Base-by-base conservation (phyloP, 1,140 invertebrate genomes). In the Doryteuthis pealeii region DNA sequence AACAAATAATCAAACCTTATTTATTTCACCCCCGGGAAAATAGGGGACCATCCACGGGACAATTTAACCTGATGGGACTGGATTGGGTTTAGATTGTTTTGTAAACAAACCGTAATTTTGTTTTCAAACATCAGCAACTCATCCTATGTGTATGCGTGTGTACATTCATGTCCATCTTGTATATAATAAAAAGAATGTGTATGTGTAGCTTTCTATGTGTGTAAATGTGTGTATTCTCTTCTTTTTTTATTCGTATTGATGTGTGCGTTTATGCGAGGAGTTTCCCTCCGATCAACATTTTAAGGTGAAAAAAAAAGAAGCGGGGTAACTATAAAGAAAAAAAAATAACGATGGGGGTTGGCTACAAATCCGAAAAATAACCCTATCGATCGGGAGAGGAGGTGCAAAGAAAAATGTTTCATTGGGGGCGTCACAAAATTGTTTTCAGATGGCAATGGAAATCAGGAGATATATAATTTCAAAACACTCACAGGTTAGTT, bases 401-500 rank as follows among this genome's bases (percentile, higher is more conserved):
- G 66, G 30, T 5, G n/a, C 30, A 31, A 12, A 68, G 8, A 31
- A 33, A 68, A 30, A 26, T 22, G 6, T 31, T 32, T 68, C 5
- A 68, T 68, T 68, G 10, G 31, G 30, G 32, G 12, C 31, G 66
- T 22, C 18, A 30, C 6, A 31, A 15, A 30, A 28, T 18, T 22
- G 66, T 6, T 8, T 30, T 68, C 26, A 22, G 66, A 68, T 68
- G 66, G 66, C 22, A 31, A 22, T 6, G 54, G 22, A 62, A 62
- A 62, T 5, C 12, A 6, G 6, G 54, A 43, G 28, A 45, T 43
- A 54, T 4, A 31, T 12, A 71, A 43, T 31, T 32, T 58, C 31
- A 58, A 72, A 54, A 49, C 31, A 58, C 30, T 45, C n/a, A 72
- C 54, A 62, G 54, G 6, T 62, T 58, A 26, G 30, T 26, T 58